A percentile compares a stretch with the other conserved stretches of the same genome.
These are phyloP conservation scores for Neosilurus mollespiculum DNA, from an alignment of 2,797 vertebrate genomes.

Conservation along the genomic window DNA sequence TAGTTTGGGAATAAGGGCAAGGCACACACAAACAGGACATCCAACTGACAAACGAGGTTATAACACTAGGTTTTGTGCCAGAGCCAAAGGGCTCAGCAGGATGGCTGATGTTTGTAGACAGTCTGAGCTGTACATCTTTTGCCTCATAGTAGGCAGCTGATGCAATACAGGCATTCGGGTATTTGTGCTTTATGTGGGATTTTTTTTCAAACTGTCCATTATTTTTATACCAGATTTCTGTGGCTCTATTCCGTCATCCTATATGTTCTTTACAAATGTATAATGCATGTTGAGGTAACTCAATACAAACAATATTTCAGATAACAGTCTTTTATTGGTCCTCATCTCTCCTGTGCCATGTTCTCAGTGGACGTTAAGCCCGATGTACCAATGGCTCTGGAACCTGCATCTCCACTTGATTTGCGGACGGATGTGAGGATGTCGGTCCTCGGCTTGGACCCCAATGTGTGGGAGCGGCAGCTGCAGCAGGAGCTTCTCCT, in stretches of 20 bases:
- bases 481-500: conserved; percentile 94
- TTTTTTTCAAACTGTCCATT: not conserved
- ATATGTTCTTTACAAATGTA: conserved; percentile 1
- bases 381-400: conserved; percentile 81
- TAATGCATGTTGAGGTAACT: not conserved
- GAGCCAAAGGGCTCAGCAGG: conserved; percentile 14
- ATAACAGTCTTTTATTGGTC: not conserved
- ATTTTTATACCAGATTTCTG: conserved; percentile 5
- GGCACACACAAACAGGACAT: conserved; percentile 36
- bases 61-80: not conserved
- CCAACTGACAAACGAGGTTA: conserved; percentile 31
- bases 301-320: not conserved
- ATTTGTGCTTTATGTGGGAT: not conserved
- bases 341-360: not conserved
- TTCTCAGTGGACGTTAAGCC: conserved; percentile 88
- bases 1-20: conserved; percentile 39
- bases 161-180: no score
- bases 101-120: conserved; percentile 1
- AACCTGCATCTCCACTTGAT: conserved; percentile 88
- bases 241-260: not conserved
- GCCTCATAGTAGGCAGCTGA: not conserved
- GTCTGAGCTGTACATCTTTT: not conserved
- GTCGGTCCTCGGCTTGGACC: conserved; percentile 83
- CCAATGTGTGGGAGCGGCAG: conserved; percentile 85
- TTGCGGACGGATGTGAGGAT: conserved; percentile 92